phyloP scores from a whole-genome alignment of 1,140 invertebrate genomes.

The Reticulitermes speratus region DNA sequence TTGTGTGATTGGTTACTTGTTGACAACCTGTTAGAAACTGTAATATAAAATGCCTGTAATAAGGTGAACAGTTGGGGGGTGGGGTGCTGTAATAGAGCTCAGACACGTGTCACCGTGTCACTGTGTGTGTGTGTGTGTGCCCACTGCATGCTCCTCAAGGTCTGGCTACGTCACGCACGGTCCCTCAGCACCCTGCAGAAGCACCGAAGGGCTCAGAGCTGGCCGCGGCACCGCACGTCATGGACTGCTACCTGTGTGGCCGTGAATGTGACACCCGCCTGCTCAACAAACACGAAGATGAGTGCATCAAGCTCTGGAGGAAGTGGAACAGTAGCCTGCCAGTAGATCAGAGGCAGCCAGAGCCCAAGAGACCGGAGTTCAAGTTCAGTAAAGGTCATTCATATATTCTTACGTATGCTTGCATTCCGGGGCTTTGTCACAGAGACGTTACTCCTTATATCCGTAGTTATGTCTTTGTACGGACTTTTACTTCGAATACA shows the following conservation, averaged over 20 bases:
- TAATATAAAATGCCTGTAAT: too few relatives aligned
- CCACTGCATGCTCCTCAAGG: background rate
- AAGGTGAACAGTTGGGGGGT: background rate
- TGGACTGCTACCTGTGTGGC: conserved; percentile 73
- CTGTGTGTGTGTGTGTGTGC: background rate
- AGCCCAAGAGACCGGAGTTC: conserved; percentile 63
- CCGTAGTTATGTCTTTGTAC: too few relatives aligned
- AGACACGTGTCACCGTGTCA: background rate
- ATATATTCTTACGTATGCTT: too few relatives aligned
- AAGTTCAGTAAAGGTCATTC: conserved; percentile 51
- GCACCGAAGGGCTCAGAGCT: background rate
- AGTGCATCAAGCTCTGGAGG: conserved; percentile 75
- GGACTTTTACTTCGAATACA: too few relatives aligned
- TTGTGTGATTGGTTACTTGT: too few relatives aligned
- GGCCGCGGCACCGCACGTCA: conserved; percentile 40
- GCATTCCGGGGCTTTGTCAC: too few relatives aligned
- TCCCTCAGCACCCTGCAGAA: background rate
- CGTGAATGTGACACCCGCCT: conserved; percentile 70
- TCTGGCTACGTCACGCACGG: background rate
- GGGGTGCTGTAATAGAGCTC: background rate
- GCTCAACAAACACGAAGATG: conserved; percentile 72
- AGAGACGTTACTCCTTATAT: too few relatives aligned
- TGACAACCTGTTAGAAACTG: too few relatives aligned
- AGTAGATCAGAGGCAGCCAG: conserved; percentile 54
- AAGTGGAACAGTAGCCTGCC: conserved; percentile 66